phyloP scores from a whole-genome alignment of 2,113 vertebrate species.

The Corythornis madagascariensis region DNA sequence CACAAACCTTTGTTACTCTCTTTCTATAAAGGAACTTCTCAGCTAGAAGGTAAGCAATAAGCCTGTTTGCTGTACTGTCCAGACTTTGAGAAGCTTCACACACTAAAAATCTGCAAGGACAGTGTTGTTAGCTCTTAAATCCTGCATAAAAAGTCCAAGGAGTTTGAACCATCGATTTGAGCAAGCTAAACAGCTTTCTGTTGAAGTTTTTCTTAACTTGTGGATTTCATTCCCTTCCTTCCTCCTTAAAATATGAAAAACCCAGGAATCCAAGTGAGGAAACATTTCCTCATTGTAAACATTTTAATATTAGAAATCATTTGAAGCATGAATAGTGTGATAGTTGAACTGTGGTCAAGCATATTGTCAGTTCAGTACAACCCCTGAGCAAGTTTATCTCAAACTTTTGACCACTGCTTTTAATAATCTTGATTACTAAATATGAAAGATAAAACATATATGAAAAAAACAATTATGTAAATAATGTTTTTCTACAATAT shows the following conservation, averaged over 20 bases:
- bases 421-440: not conserved
- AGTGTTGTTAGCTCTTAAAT: not conserved
- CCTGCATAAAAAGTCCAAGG: not conserved
- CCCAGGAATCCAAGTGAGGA: not conserved
- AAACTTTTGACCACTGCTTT: not conserved
- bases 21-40: not conserved
- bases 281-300: not conserved
- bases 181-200: not conserved
- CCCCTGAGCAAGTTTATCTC: not conserved
- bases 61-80: not conserved
- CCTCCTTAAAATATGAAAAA: not conserved
- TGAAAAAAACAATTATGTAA: not conserved
- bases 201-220: not conserved
- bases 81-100: not conserved
- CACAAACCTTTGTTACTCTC: not conserved
- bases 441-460: not conserved
- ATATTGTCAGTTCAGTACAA: not conserved
- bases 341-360: not conserved
- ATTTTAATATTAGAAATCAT: not conserved
- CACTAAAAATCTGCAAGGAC: not conserved
- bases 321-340: not conserved
- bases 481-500: not conserved
- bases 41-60: not conserved
- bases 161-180: not conserved
- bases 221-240: not conserved